These are phyloP conservation scores for Dolichallabes microphthalmus DNA, from an alignment of 2,113 vertebrate species.

Conservation along the genomic window DNA sequence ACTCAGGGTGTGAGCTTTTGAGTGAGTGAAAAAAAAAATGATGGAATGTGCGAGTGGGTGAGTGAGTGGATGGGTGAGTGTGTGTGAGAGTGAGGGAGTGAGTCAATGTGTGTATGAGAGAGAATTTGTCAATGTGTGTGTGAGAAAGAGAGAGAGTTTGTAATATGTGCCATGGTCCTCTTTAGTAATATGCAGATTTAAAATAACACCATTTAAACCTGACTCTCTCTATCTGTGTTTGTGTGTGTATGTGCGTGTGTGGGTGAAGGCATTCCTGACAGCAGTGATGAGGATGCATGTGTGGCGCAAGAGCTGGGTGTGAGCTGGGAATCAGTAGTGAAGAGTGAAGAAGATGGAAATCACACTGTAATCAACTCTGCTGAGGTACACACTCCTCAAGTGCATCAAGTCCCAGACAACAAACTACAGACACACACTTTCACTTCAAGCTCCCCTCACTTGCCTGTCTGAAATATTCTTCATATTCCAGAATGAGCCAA, in stretches of 20 bases:
- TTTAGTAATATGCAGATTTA: neutral
- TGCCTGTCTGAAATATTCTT: neutral
- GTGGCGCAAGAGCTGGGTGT: constrained; percentile 79
- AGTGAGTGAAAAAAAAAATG: too few species aligned
- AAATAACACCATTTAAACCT: neutral
- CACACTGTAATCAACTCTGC: constrained; percentile 80
- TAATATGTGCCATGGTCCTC: neutral
- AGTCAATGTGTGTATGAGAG: neutral
- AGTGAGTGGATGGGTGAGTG: neutral
- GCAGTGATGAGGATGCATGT: constrained; percentile 73
- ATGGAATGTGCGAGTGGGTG: too few species aligned
- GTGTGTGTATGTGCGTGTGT: neutral
- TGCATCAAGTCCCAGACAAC: neutral
- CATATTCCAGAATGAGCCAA: neutral
- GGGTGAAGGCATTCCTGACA: constrained; percentile 81
- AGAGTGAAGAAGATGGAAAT: constrained; percentile 72
- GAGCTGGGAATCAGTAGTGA: constrained; percentile 75
- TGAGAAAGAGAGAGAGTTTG: neutral
- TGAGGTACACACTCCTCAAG: constrained; percentile 71
- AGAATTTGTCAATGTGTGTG: neutral
- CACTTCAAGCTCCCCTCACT: neutral
- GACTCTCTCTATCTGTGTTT: neutral
- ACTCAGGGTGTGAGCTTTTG: too few species aligned
- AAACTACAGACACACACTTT: neutral
- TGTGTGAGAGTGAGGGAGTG: neutral